Evolutionary conservation across 64 coral and sea anemone genomes (phyloP), one percentile per base, ranked within the genome.

Genomic region (Montipora capricornis): DNA sequence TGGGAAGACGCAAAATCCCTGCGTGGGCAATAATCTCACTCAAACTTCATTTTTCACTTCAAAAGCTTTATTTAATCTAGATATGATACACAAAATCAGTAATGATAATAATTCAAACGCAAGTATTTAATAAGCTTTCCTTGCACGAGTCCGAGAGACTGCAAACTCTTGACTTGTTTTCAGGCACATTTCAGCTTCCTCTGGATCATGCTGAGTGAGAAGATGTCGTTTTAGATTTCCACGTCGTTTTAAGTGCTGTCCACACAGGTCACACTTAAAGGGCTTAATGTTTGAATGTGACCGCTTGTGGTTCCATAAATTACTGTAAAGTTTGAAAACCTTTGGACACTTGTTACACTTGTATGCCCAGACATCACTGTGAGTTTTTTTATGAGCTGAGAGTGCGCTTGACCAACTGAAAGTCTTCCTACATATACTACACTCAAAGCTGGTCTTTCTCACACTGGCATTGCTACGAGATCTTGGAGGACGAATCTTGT

Each of bases 191-290:
- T 86, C 66, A 13, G 82, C 82, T 19, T 71, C 82, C 8, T 71
- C 82, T n/a, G 64, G 64, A 16, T 86, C 82, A 71, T 86, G 82
- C 47, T 86, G 82, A 10, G 82, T 86, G 15, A 86, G 47, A 20
- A 86, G 26, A 11, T 86, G 82, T n/a, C 82, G 16, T 17, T 86
- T 86, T 1, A 86, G 66, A 50, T 86, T 86, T 86, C 82, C 82
- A 13, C 66, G 44, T 22, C 7, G 15, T 73, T 86, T 86, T 11
- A 86, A 50, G 15, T 46, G 62, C 19, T 86, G 82, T 50, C 82
- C 82, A 86, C 82, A 86, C 13, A 86, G 17, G 17, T 86, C 82
- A n/a, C 82, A 86, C 61, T 86, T 19, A 73, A 86, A 86, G 8
- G 82, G 82, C 12, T 86, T 86, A 44, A 47, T 64, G 20, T 86